These are phyloP conservation scores for Gavialis gangeticus DNA, from an alignment of 2,113 vertebrate species.

Conservation along the genomic window DNA sequence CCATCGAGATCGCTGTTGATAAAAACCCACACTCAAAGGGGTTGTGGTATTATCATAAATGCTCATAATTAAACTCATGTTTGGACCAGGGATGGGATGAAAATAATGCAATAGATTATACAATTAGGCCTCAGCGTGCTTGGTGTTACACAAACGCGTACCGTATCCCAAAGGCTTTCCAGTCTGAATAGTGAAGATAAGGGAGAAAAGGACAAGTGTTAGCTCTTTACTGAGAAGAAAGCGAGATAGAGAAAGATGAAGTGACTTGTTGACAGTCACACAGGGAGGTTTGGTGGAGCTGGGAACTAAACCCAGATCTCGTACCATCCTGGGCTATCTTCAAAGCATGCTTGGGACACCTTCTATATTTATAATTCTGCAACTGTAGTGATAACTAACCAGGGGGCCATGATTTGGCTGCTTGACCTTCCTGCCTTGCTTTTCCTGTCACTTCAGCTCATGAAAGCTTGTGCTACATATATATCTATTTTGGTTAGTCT, in stretches of 20 bases:
- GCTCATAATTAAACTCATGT: background rate
- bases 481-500: too few relatives aligned
- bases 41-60: background rate
- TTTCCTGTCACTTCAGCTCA: too few relatives aligned
- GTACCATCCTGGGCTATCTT: background rate
- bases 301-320: background rate
- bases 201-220: fast-evolving
- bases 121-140: fast-evolving
- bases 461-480: too few relatives aligned
- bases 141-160: fast-evolving
- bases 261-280: background rate
- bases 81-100: background rate
- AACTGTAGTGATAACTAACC: fast-evolving
- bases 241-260: background rate
- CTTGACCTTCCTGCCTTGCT: background rate
- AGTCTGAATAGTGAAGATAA: background rate
- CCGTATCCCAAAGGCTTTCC: background rate
- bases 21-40: background rate
- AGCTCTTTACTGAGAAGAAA: background rate
- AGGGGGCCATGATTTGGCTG: fast-evolving
- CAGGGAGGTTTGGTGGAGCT: background rate
- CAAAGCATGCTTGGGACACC: background rate
- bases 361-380: background rate
- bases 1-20: background rate
- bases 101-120: background rate